Base-by-base conservation (phyloP, 1,140 invertebrate species). In the Drosophila pseudoobscura region DNA sequence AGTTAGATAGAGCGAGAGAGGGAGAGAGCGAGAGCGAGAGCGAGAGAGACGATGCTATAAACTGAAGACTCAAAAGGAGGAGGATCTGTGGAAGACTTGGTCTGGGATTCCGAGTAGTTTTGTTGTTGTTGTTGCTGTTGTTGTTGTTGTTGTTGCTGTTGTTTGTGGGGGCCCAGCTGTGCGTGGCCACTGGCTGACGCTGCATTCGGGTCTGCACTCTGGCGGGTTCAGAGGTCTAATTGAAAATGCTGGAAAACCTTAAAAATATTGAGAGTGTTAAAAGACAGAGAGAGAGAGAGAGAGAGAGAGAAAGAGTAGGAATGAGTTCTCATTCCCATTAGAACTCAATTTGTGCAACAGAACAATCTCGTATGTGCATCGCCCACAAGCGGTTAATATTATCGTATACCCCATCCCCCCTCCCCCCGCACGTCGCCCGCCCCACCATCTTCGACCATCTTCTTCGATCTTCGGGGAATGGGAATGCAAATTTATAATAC, bases 171-270 rank as follows among this genome's bases (percentile, higher is more conserved):
- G 62, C 66, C 65, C 68, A 72, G 75, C 69, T 58, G 58, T 51
- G 64, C 52, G 59, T 50, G 47, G 75, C 45, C 22, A 29, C 35
- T 6, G 45, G 20, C 24, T 39, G 44, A 24, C 46, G 57, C 74
- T 49, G 63, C 65, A 64, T 57, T 69, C 65, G 50, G 68, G 65
- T 68, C 65, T 17, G 17, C 63, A 69, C 31, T 50, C 59, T 65
- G 29, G 57, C 49, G 75, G 78, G 85, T 85, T 89, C 85, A 89
- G 85, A 89, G 85, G 85, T 89, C 85, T 89, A 89, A 89, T 89
- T 89, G 85, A 89, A 89, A 89, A 89, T 89, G 77, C 85, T 88
- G 80, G 60, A 85, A 85, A 75, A 75, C 73, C 82, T 85, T 85
- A 75, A 82, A 87, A 87, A 82, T 85, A 85, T 85, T 85, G 82